A percentile compares a stretch with the other conserved stretches of the same genome.
phyloP scores from a whole-genome alignment of 2,888 invertebrate genomes.

The Disparrhopalites patrizii region DNA sequence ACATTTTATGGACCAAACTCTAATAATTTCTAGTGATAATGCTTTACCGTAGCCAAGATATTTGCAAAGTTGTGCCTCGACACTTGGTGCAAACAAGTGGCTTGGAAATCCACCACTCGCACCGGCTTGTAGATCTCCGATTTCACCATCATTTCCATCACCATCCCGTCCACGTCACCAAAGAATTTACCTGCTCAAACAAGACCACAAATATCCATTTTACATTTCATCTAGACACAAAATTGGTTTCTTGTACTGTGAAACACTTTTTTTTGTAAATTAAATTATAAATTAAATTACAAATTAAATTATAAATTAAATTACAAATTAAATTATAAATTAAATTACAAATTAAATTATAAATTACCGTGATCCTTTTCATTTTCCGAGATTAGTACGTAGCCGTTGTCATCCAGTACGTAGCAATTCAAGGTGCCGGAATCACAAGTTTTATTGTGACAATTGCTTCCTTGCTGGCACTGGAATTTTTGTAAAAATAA shows the following conservation, averaged over 20 bases:
- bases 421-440: constrained; percentile 75
- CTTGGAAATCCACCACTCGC: constrained; percentile 83
- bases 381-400: constrained; percentile 84
- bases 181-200: constrained; percentile 62
- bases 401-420: constrained; percentile 90
- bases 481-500: constrained; percentile 23
- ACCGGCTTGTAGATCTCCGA: constrained; percentile 85
- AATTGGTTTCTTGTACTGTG: no score
- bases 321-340: no score
- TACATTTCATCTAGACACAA: neutral
- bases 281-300: no score
- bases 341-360: no score
- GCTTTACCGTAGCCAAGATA: constrained; percentile 44
- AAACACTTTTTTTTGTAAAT: neutral
- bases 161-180: constrained; percentile 89
- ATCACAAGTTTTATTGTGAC: constrained; percentile 74
- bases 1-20: neutral
- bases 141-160: constrained; percentile 77
- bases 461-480: constrained; percentile 39
- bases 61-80: constrained; percentile 43
- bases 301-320: no score
- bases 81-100: constrained; percentile 67
- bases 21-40: no score
- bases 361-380: constrained; percentile 74
- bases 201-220: neutral